These are phyloP conservation scores for Orgyia antiqua DNA, from an alignment of 2,888 invertebrate species.

Conservation along the genomic window DNA sequence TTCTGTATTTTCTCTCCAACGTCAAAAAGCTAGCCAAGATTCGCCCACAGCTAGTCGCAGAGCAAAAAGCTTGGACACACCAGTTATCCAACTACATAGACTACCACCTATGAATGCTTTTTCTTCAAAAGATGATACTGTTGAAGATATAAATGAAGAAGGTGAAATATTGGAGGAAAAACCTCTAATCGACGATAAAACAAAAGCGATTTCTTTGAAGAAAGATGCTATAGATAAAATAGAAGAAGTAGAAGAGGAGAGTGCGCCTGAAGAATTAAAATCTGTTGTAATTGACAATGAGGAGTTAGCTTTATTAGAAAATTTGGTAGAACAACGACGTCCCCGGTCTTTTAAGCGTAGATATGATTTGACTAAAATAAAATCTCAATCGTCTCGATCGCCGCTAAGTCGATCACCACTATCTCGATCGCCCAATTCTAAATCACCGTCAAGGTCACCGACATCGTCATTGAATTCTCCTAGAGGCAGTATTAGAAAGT, in stretches of 20 bases:
- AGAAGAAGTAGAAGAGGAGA: slow-evolving; percentile 77
- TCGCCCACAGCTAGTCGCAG: slow-evolving; percentile 86
- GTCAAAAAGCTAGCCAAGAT: slow-evolving; percentile 85
- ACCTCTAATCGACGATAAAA: slow-evolving; percentile 64
- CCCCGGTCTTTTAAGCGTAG: slow-evolving; percentile 71
- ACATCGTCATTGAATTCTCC: slow-evolving; percentile 75
- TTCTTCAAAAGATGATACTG: slow-evolving; percentile 93
- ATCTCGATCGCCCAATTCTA: slow-evolving; percentile 69
- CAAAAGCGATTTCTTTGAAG: slow-evolving; percentile 32
- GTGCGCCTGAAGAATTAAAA: slow-evolving; percentile 52
- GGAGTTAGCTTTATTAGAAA: slow-evolving; percentile 75
- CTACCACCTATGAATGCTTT: slow-evolving; percentile 91
- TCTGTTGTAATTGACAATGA: slow-evolving; percentile 77
- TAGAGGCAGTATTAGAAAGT: slow-evolving; percentile 68
- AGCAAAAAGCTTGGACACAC: slow-evolving; percentile 90
- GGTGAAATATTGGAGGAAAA: slow-evolving; percentile 80
- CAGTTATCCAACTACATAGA: slow-evolving; percentile 87
- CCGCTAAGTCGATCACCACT: slow-evolving; percentile 66
- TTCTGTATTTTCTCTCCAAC: slow-evolving; percentile 86
- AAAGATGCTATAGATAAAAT: slow-evolving; percentile 62
- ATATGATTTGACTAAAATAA: slow-evolving; percentile 62
- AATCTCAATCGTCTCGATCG: slow-evolving; percentile 59
- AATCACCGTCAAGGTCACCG: slow-evolving; percentile 71
- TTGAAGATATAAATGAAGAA: slow-evolving; percentile 85
- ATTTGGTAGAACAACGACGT: slow-evolving; percentile 69